Evolutionary conservation across 1,140 invertebrate species (phyloP), one percentile per base, ranked within the genome.

Genomic region (Micrasema longulum): DNA sequence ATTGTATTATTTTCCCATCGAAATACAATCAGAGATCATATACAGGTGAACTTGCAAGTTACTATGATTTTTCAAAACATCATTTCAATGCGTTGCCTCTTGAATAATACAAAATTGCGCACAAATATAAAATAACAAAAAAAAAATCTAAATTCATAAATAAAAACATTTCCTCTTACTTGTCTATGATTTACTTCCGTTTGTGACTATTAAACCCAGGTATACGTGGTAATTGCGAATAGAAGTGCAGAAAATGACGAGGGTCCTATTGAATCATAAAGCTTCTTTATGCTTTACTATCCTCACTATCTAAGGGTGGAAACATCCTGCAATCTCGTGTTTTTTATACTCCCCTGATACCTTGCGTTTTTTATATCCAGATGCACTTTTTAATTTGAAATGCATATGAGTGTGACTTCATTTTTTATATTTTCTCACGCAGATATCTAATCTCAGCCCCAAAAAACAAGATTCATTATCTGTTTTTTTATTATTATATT

Each of bases 101-200:
- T n/a, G n/a, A n/a, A n/a, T n/a, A n/a, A n/a, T n/a, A n/a, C n/a
- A n/a, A n/a, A n/a, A n/a, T n/a, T n/a, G n/a, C n/a, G n/a, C n/a
- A n/a, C n/a, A n/a, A n/a, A n/a, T n/a, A n/a, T n/a, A n/a, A n/a
- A n/a, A n/a, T n/a, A n/a, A n/a, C n/a, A n/a, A n/a, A n/a, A n/a
- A n/a, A n/a, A n/a, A n/a, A n/a, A n/a, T n/a, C n/a, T n/a, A n/a
- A n/a, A n/a, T n/a, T n/a, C n/a, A 20, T 57, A 64, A 43, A 69
- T 69, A 73, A 73, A 69, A 62, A n/a, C 14, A 5, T 20, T 53
- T 35, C 22, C 65, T 73, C 38, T 63, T 14, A 12, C 14, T 16
- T 35, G 22, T 72, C 65, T 75, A 75, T 69, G 73, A 75, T 75
- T 75, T 75, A 75, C 73, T 75, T 75, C 73, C 73, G 73, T 57